Evolutionary conservation across 2,888 invertebrate species (phyloP), one percentile per base, ranked within the genome.

Genomic region (Didymodactylos carnosus): DNA sequence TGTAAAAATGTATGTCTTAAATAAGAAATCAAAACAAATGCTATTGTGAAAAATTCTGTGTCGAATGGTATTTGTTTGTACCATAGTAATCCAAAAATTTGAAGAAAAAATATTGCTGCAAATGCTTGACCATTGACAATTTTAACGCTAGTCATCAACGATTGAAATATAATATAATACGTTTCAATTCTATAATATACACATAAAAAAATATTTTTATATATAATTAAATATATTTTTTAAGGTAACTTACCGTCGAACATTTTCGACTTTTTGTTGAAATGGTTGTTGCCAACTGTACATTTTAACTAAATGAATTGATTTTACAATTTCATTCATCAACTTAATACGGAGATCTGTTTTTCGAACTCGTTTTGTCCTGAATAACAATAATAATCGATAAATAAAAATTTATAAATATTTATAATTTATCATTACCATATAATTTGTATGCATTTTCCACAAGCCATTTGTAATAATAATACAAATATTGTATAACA

Each of bases 301-400:
- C 92, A 94, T 94, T 86, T 94, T 94, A 77, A 94, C 91, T 3
- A 94, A 91, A 85, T 92, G 89, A 84, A 97, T 92, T 71, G 93
- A 94, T 75, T 88, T 88, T 76, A 95, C 89, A 78, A 95, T 89
- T 86, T 97, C 95, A 81, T 91, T 92, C 92, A 95, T 94, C 72
- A 94, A 86, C 73, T 91, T 88, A 53, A 95, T 91, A 77, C 95
- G 87, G 79, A 90, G 89, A 83, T 95, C 95, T 0, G 94, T 93
- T 81, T 89, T 87, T 76, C 86, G 84, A 0, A 94, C 94, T 0
- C 91, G 91, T 80, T 88, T 88, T 81, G 88, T 87, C 76, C 95
- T 88, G 78, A 88, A 86, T 19, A 29, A 19, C 3, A 29, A 2
- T 19, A 53, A 19, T 23, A 1, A 51, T 1, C 2, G 16, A 16